Conservation (phyloP, 2,797 vertebrate species). For the Gymnothorax reevesii region DNA sequence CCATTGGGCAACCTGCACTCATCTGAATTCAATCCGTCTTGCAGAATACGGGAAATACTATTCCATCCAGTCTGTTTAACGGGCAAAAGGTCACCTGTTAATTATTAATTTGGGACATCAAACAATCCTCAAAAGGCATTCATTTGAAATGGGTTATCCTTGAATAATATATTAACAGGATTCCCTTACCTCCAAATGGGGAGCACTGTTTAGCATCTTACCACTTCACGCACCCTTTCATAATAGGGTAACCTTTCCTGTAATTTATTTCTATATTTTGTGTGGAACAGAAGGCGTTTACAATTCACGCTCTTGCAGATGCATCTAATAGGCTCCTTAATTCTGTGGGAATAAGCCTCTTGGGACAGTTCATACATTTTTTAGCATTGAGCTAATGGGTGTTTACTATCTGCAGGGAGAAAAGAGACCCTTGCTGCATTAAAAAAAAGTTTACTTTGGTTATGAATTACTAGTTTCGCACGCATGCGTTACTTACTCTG, state of each 20-base stretch:
- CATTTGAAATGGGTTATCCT: slow-evolving; percentile 43
- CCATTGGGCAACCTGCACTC: background rate
- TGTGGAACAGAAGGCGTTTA: slow-evolving; percentile 36
- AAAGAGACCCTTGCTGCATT: slow-evolving; percentile 68
- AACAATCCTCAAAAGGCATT: slow-evolving; percentile 46
- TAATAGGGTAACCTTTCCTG: slow-evolving; percentile 14
- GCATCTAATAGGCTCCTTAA: slow-evolving; percentile 56
- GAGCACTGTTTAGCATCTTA: slow-evolving; percentile 25
- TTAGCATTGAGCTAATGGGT: slow-evolving; percentile 71
- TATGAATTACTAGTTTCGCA: slow-evolving; percentile 1
- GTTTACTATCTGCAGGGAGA: slow-evolving; percentile 67
- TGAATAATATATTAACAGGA: slow-evolving; percentile 46
- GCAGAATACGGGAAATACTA: slow-evolving; percentile 23
- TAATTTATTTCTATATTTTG: slow-evolving; percentile 28
- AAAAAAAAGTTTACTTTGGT: slow-evolving; percentile 63
- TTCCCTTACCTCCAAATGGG: slow-evolving; percentile 20
- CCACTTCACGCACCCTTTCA: slow-evolving; percentile 7
- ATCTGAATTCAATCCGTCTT: slow-evolving; percentile 5
- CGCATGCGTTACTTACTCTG: background rate
- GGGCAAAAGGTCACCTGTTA: slow-evolving; percentile 49
- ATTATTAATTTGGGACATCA: slow-evolving; percentile 46
- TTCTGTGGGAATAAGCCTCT: slow-evolving; percentile 56
- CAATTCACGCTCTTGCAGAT: slow-evolving; percentile 33
- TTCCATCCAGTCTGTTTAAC: slow-evolving; percentile 38
- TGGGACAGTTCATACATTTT: slow-evolving; percentile 69